phyloP scores from a whole-genome alignment of 2,888 invertebrate genomes.

The Arge pagana region DNA sequence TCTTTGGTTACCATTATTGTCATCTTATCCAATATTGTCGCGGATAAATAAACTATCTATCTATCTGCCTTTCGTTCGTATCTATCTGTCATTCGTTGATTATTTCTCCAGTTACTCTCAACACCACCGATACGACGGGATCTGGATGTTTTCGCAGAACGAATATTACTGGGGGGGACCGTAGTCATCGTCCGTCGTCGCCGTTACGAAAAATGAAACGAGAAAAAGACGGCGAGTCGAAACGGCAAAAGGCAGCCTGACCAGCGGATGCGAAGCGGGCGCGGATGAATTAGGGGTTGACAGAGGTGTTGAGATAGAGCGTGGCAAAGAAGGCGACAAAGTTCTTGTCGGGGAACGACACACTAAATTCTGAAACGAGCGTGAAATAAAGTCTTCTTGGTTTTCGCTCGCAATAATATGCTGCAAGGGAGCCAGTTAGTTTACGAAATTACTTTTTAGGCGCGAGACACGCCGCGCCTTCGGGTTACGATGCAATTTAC shows the following conservation, averaged over 20 bases:
- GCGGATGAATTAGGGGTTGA: neutral
- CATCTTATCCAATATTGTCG: too few species aligned
- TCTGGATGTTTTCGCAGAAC: too few species aligned
- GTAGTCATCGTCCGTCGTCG: too few species aligned
- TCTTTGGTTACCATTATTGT: too few species aligned
- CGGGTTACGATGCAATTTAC: slow-evolving; percentile 45
- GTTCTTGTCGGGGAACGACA: slow-evolving; percentile 40
- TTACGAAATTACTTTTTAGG: slow-evolving; percentile 40
- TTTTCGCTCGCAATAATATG: slow-evolving; percentile 47
- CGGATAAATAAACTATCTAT: too few species aligned
- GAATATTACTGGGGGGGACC: too few species aligned
- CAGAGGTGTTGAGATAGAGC: neutral
- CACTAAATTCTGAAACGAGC: slow-evolving; percentile 53
- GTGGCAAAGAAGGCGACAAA: slow-evolving; percentile 17
- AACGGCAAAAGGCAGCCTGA: neutral
- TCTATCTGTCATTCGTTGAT: too few species aligned
- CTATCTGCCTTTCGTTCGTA: too few species aligned
- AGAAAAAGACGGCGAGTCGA: slow-evolving; percentile 1
- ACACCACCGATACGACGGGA: too few species aligned
- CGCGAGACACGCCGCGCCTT: slow-evolving; percentile 35
- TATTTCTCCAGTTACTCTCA: too few species aligned
- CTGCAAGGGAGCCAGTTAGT: slow-evolving; percentile 40
- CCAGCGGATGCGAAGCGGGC: neutral
- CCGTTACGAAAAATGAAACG: slow-evolving; percentile 2
- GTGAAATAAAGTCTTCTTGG: slow-evolving; percentile 50